phyloP scores from a whole-genome alignment of 2,113 vertebrate genomes.

The Carassius gibelio region DNA sequence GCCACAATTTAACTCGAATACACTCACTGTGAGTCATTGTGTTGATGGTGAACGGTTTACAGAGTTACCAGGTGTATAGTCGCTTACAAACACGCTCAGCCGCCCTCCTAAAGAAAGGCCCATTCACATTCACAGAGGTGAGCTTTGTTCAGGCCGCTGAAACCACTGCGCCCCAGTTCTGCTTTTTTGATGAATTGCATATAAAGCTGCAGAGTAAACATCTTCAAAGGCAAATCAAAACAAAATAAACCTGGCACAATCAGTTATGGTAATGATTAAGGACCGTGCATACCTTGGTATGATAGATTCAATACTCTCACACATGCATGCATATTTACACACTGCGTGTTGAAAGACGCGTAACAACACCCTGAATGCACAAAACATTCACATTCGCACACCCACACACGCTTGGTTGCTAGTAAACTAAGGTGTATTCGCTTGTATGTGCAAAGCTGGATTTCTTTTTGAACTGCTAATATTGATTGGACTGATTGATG shows the following conservation, averaged over 20 bases:
- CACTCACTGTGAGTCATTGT: slow-evolving; percentile 60
- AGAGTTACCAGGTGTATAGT: slow-evolving; percentile 57
- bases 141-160: slow-evolving; percentile 1
- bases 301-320: background rate
- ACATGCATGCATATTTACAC: background rate
- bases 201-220: slow-evolving; percentile 26
- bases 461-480: slow-evolving; percentile 7
- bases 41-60: slow-evolving; percentile 64
- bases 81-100: slow-evolving; percentile 47
- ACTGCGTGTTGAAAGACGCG: background rate
- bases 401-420: background rate
- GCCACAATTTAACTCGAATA: slow-evolving; percentile 49
- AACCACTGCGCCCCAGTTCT: slow-evolving; percentile 21
- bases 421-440: background rate
- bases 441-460: background rate
- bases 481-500: slow-evolving; percentile 9
- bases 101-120: slow-evolving; percentile 40
- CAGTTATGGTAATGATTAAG: slow-evolving; percentile 33
- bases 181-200: slow-evolving; percentile 2
- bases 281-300: background rate
- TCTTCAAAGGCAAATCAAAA: slow-evolving; percentile 18
- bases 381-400: slow-evolving; percentile 22
- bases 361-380: slow-evolving; percentile 13
- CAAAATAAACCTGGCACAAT: slow-evolving; percentile 23
- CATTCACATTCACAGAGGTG: slow-evolving; percentile 22